Evolutionary conservation across 2,797 vertebrate species (phyloP).

Genomic region (Trachops cirrhosus): DNA sequence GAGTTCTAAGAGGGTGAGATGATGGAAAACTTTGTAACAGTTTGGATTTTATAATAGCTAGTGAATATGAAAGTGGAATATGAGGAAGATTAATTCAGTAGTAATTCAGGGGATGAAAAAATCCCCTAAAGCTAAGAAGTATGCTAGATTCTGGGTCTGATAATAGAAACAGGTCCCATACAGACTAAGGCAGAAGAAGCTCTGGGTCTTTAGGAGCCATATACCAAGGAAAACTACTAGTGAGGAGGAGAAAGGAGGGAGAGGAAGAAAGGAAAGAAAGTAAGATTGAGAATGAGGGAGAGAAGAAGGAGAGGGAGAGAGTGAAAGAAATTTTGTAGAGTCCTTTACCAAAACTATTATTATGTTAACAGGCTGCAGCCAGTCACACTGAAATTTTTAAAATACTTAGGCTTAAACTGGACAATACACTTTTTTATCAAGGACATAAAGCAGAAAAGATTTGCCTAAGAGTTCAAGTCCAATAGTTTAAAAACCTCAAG

Average conservation of each 20-base stretch:
- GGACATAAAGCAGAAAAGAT: background rate
- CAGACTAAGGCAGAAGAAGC: background rate
- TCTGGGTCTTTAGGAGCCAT: background rate
- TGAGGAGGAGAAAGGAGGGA: too few species aligned
- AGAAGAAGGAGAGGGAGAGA: background rate
- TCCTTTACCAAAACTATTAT: background rate
- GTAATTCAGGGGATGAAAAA: background rate
- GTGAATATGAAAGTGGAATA: background rate
- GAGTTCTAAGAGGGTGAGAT: background rate
- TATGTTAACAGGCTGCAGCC: background rate
- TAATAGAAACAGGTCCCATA: background rate
- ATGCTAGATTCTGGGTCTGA: background rate
- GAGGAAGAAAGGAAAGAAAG: background rate
- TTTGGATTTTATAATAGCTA: background rate
- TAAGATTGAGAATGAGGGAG: background rate
- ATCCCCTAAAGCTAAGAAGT: background rate
- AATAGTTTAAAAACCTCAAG: background rate
- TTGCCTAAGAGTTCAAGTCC: background rate
- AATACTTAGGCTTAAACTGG: background rate
- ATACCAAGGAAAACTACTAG: background rate
- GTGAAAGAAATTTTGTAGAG: background rate
- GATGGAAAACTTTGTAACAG: background rate
- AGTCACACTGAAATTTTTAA: background rate
- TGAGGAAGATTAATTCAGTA: background rate
- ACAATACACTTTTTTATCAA: background rate